A percentile compares a stretch with the other conserved stretches of the same genome.
Evolutionary conservation across 1,140 invertebrate genomes (phyloP).

Genomic region (Lysiphlebus fabarum): DNA sequence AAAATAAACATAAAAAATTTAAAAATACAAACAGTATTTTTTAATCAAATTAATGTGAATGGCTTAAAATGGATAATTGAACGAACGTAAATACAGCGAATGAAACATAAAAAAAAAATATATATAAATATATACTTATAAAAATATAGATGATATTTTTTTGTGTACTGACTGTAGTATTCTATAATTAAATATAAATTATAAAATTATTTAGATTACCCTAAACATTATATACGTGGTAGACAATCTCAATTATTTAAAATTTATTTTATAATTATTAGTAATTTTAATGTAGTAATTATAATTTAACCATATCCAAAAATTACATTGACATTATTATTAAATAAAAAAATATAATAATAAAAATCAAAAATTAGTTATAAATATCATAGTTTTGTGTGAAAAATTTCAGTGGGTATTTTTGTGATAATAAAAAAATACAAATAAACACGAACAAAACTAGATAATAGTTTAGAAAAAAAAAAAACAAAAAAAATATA

Average conservation of each 20-base stretch:
- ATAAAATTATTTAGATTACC: too few relatives aligned
- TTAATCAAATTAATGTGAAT: conserved; percentile 6
- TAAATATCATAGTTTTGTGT: conserved; percentile 26
- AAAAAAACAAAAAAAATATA: conserved; percentile 1
- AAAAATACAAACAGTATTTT: conserved; percentile 20
- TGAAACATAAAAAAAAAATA: conserved; percentile 14
- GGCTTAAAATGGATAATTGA: conserved; percentile 23
- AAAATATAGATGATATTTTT: background rate
- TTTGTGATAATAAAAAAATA: conserved; percentile 33
- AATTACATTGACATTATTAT: too few relatives aligned
- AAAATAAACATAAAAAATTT: too few relatives aligned
- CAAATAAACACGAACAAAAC: conserved; percentile 8
- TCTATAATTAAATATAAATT: too few relatives aligned
- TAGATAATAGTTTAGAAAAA: background rate
- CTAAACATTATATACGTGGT: too few relatives aligned
- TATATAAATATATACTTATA: conserved; percentile 5
- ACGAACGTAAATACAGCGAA: conserved; percentile 35
- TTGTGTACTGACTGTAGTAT: too few relatives aligned
- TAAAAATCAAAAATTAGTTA: too few relatives aligned
- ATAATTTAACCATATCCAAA: too few relatives aligned
- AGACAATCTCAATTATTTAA: too few relatives aligned
- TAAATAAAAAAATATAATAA: too few relatives aligned
- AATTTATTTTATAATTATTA: too few relatives aligned
- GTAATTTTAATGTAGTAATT: too few relatives aligned
- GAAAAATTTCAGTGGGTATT: conserved; percentile 26